These are phyloP conservation scores for Reticulitermes speratus DNA, from an alignment of 1,140 invertebrate species.

Conservation along the genomic window DNA sequence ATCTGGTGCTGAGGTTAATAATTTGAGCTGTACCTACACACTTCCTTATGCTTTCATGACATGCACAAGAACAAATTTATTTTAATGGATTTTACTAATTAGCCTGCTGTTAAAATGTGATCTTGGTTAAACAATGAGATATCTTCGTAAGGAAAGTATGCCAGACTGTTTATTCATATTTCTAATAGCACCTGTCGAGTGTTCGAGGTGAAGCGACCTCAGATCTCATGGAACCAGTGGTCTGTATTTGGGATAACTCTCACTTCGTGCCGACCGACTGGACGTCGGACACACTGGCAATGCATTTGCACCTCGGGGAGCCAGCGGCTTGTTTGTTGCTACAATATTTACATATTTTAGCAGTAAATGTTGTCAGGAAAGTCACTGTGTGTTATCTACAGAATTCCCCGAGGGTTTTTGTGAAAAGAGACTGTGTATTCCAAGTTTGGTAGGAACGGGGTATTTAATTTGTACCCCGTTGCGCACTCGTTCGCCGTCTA, in stretches of 20 bases:
- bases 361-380: not conserved
- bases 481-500: not conserved
- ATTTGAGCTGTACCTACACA: too few species aligned
- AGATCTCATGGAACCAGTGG: not conserved
- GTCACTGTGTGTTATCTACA: not conserved
- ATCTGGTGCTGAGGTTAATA: too few species aligned
- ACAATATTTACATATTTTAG: not conserved
- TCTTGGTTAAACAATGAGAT: too few species aligned
- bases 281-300: not conserved
- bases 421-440: not conserved
- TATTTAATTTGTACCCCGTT: constrained; percentile 17
- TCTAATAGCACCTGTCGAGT: too few species aligned
- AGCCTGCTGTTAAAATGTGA: too few species aligned
- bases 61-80: too few species aligned
- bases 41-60: too few species aligned
- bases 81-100: too few species aligned
- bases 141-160: too few species aligned
- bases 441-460: not conserved
- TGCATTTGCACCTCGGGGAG: not conserved
- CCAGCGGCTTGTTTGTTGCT: not conserved
- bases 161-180: too few species aligned
- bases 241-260: not conserved
- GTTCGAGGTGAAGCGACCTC: not conserved
- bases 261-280: too few species aligned
- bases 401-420: not conserved